Base-by-base conservation (phyloP, 2,888 invertebrate species). In the Tenodera sinensis region DNA sequence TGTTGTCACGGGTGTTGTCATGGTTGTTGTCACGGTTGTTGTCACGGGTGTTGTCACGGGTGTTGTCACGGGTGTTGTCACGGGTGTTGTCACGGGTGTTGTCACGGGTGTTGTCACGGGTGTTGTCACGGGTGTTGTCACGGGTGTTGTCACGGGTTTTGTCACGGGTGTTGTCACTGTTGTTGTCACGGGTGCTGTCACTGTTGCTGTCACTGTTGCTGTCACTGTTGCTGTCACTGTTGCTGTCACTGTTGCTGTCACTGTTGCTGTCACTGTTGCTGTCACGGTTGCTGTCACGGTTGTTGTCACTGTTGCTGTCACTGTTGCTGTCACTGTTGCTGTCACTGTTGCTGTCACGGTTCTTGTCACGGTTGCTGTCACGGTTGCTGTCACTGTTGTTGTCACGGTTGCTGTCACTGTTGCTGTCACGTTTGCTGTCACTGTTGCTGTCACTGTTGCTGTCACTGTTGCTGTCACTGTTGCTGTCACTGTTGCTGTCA, bases 371-470 rank as follows among this genome's bases (percentile, higher is more conserved):
- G n/a, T n/a, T n/a, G n/a, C n/a, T n/a, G n/a, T n/a, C 83, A 83
- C n/a, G 14, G 83, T 83, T 27, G 14, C 83, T 20, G 83, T 83
- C 83, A 83, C n/a, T 20, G 83, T 83, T 27, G 14, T n/a, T 20
- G 83, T 83, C 83, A 83, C n/a, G 14, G 83, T 83, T 27, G 14
- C 83, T 20, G 83, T 83, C 83, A n/a, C 83, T 20, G 83, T 83
- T 27, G 27, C 83, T 20, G n/a, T 83, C 28, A 30, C 88, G 8
- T 9, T 88, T 27, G 14, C 87, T 42, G 54, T 88, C 87, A 8
- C 87, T 42, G 28, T 89, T 87, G 1, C 87, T 42, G 83, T 89
- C 89, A 30, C 89, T 88, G 47, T 88, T 87, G 12, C 87, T 87
- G 42, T 87, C 89, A 25, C 83, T 83, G 87, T 89, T 83, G 6